Percentiles rank a stretch among this genome's conserved stretches.
Conservation (phyloP, 2,797 vertebrate genomes). For the Onychomys leucogaster region DNA sequence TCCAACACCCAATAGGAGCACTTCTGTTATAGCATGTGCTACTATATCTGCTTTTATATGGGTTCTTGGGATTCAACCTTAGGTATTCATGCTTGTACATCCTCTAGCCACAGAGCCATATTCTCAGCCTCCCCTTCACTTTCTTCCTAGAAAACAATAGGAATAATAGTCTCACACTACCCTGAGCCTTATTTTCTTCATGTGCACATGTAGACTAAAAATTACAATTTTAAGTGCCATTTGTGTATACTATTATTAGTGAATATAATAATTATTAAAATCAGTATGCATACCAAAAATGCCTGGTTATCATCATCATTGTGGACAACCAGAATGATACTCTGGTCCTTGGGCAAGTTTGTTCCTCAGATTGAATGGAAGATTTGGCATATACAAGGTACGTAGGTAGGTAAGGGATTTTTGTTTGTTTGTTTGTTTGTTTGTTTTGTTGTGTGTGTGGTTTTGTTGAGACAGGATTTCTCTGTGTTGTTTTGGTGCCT, state of each 20-base stretch:
- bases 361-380: neutral
- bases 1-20: neutral
- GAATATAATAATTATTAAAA: conserved; percentile 20
- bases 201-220: neutral
- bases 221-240: neutral
- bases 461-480: too few species aligned
- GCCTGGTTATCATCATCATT: neutral
- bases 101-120: neutral
- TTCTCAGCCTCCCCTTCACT: neutral
- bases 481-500: too few species aligned
- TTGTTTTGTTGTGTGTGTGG: too few species aligned
- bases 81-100: neutral
- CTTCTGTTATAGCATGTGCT: neutral
- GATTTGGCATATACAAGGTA: neutral
- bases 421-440: too few species aligned
- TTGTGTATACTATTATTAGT: neutral
- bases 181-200: neutral
- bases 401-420: neutral
- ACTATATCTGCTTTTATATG: neutral
- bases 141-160: neutral
- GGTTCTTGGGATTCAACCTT: neutral
- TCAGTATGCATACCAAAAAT: neutral
- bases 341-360: neutral
- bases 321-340: neutral
- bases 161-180: neutral